These are phyloP conservation scores for Laothoe populi DNA, from an alignment of 2,888 invertebrate genomes.

Conservation along the genomic window DNA sequence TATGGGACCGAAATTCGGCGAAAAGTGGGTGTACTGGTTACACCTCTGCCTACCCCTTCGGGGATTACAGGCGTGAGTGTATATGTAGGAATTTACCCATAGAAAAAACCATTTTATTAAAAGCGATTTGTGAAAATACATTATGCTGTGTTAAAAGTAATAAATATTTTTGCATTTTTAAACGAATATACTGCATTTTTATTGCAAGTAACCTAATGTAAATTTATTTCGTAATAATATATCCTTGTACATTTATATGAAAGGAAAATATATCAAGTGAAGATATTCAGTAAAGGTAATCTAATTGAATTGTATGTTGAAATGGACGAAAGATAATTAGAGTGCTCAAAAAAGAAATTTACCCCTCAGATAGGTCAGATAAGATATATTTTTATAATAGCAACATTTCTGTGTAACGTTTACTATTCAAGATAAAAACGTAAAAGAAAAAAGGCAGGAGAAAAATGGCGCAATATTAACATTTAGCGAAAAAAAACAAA, in stretches of 20 bases:
- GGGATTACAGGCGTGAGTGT: no score
- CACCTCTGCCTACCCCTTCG: no score
- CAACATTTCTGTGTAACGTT: not conserved
- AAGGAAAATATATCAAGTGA: not conserved
- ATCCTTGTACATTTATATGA: no score
- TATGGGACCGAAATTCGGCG: no score
- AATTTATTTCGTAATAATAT: no score
- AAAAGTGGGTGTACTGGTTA: no score
- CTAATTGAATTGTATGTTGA: no score
- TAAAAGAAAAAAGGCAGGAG: slow-evolving; percentile 8
- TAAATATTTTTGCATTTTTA: not conserved
- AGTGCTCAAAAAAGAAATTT: not conserved
- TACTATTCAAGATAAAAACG: slow-evolving; percentile 18
- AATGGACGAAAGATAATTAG: slow-evolving; percentile 7
- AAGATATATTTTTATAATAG: slow-evolving; percentile 6
- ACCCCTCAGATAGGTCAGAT: not conserved
- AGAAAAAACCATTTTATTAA: no score
- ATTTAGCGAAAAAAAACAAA: slow-evolving; percentile 5
- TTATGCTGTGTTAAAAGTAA: not conserved
- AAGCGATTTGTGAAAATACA: no score
- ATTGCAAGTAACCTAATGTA: no score
- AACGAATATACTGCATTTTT: not conserved
- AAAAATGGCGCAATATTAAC: slow-evolving; percentile 20
- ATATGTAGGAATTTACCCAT: no score
- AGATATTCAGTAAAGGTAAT: not conserved